Conservation (phyloP, 2,113 vertebrate genomes). For the Mus musculus region DNA sequence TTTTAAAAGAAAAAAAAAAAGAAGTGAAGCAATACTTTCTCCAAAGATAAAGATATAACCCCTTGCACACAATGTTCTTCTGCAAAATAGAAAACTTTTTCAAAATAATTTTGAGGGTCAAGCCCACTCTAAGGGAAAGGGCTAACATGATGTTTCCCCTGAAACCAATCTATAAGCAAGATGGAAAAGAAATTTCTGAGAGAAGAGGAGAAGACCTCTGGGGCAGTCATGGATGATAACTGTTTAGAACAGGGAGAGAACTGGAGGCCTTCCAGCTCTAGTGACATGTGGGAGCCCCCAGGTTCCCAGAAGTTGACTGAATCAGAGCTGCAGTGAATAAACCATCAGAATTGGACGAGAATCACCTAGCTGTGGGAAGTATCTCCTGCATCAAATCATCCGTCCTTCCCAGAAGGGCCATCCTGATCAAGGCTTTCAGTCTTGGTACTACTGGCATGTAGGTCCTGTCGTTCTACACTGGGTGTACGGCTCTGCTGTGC, state of each 20-base stretch:
- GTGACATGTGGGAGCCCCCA: not conserved
- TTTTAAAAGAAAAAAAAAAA: slow-evolving; percentile 49
- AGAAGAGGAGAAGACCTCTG: slow-evolving; percentile 43
- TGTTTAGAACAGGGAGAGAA: not conserved
- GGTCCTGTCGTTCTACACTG: not conserved
- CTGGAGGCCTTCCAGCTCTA: not conserved
- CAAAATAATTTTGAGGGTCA: slow-evolving; percentile 73
- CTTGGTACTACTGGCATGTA: not conserved
- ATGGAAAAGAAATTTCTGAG: slow-evolving; percentile 53
- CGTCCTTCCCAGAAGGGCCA: not conserved
- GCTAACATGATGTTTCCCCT: slow-evolving; percentile 9
- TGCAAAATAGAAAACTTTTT: slow-evolving; percentile 45
- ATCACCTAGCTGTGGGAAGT: not conserved
- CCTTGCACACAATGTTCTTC: slow-evolving; percentile 50
- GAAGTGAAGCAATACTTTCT: slow-evolving; percentile 59
- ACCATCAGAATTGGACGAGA: not conserved
- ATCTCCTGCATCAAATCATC: not conserved
- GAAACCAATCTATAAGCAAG: slow-evolving; percentile 44
- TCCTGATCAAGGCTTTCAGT: not conserved
- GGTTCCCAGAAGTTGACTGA: not conserved
- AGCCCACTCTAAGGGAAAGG: not conserved
- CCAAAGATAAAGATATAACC: slow-evolving; percentile 57
- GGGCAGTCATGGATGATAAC: not conserved
- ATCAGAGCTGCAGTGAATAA: not conserved
- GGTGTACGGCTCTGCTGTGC: not conserved